Evolutionary conservation across 2,113 vertebrate species (phyloP), one percentile per base, ranked within the genome.

Genomic region (Strix aluco): DNA sequence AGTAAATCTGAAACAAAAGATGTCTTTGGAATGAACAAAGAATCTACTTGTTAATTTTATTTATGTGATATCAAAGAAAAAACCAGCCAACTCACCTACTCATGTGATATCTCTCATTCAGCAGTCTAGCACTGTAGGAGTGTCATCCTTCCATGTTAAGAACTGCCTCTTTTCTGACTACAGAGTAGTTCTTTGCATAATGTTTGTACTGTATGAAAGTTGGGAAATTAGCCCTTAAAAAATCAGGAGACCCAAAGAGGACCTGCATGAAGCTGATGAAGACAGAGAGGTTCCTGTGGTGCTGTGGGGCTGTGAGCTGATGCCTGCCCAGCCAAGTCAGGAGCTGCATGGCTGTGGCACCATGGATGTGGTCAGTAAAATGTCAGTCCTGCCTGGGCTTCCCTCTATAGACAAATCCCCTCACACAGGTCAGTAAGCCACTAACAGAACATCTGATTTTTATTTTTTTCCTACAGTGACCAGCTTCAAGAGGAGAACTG

Each of bases 1-100:
- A 89, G 57, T 96, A 96, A 96, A 91, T 86, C 83, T 75, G 65
- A 94, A 94, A 71, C 69, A 94, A 94, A 92, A 86, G 36, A 92
- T 88, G 25, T 52, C 65, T 92, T 83, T 65, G 61, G 63, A 88
- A 84, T 65, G 69, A 94, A 91, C 14, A 2, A 72, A 92, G 25
- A 81, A 86, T 86, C 55, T 79, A 38, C 52, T 86, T 81, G 65
- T 78, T 94, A 79, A 74, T 86, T 93, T 96, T 87, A 80, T 92
- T 59, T 95, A 91, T 93, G 52, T 79, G 65, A 52, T 93, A 78
- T 42, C 82, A 92, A 75, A 89, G 63, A n/a, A 59, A 88, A 90
- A 92, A 40, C 0, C 63, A 90, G 27, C 23, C 73, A 57, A 26
- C 71, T 79, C 61, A 63, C 69, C 47, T 52, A 22, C 72, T 86